Evolutionary conservation across 2,888 invertebrate species (phyloP).

Genomic region (Drosophila monieri): DNA sequence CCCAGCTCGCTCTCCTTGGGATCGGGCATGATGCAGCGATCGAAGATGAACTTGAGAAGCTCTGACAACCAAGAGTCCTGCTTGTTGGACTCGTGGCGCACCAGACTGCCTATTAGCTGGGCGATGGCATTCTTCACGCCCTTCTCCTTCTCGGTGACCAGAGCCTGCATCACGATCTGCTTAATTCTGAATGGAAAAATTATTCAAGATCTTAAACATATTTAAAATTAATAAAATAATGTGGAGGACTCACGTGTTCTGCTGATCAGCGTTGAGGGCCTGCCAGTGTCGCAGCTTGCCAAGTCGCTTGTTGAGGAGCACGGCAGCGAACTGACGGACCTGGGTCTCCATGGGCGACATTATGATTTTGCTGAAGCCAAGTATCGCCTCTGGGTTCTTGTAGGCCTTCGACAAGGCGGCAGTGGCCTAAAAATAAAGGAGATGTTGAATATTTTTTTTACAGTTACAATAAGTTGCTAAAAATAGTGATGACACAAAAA

Average conservation of each 20-base stretch:
- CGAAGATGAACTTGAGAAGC: constrained; percentile 81
- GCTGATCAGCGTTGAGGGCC: constrained; percentile 85
- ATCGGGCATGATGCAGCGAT: constrained; percentile 79
- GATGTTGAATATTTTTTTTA: too few relatives aligned
- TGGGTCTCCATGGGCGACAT: constrained; percentile 86
- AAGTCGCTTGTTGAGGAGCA: constrained; percentile 88
- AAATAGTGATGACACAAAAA: too few relatives aligned
- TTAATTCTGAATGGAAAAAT: constrained; percentile 85
- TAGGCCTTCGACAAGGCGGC: constrained; percentile 88
- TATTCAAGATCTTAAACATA: too few relatives aligned
- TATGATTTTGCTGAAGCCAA: constrained; percentile 87
- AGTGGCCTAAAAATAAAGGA: constrained; percentile 85
- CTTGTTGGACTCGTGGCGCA: constrained; percentile 89
- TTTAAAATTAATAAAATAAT: too few relatives aligned
- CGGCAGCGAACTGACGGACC: constrained; percentile 90
- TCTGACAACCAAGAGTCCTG: constrained; percentile 82
- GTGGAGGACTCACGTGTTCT: constrained; percentile 82
- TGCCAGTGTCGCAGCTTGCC: constrained; percentile 88
- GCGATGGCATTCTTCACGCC: constrained; percentile 89
- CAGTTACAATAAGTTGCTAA: too few relatives aligned
- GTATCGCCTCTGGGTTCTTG: constrained; percentile 87
- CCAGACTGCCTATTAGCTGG: constrained; percentile 89
- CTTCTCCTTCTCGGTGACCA: constrained; percentile 87
- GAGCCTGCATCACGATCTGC: constrained; percentile 86
- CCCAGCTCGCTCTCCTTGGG: constrained; percentile 82